These are phyloP conservation scores for Pogonocherus hispidulus DNA, from an alignment of 2,888 invertebrate species.

Conservation along the genomic window DNA sequence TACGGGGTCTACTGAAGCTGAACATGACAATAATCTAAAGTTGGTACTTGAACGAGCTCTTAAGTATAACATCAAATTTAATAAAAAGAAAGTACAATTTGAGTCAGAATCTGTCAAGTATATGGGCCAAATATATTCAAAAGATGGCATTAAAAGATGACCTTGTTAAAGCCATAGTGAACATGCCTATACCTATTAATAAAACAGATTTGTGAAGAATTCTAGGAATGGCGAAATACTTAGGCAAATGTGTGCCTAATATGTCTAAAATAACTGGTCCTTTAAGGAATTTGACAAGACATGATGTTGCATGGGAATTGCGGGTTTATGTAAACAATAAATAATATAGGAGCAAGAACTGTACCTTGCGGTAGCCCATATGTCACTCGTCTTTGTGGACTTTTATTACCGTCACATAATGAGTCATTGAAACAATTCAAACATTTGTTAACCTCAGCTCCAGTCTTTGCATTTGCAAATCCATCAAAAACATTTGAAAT, in stretches of 20 bases:
- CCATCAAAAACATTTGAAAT: slow-evolving; percentile 51
- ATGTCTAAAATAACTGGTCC: slow-evolving; percentile 49
- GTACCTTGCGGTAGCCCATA: too few species aligned
- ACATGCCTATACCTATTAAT: slow-evolving; percentile 43
- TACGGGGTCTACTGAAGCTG: slow-evolving; percentile 24
- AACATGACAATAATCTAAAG: slow-evolving; percentile 45
- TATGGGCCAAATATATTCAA: slow-evolving; percentile 43
- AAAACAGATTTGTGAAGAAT: slow-evolving; percentile 46
- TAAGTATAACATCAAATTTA: slow-evolving; percentile 21
- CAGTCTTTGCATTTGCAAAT: slow-evolving; percentile 30
- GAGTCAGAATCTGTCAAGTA: slow-evolving; percentile 41
- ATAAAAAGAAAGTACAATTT: slow-evolving; percentile 38
- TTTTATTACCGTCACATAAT: slow-evolving; percentile 41
- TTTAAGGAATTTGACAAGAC: slow-evolving; percentile 46
- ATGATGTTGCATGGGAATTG: slow-evolving; percentile 44
- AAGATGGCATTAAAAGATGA: slow-evolving; percentile 34
- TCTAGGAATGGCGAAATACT: slow-evolving; percentile 50
- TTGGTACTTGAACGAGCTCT: slow-evolving; percentile 42
- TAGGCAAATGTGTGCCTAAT: slow-evolving; percentile 50
- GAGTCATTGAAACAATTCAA: slow-evolving; percentile 46
- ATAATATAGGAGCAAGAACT: too few species aligned
- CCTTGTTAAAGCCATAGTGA: slow-evolving; percentile 47
- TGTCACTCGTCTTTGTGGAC: too few species aligned
- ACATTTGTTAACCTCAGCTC: slow-evolving; percentile 48
- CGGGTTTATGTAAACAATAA: too few species aligned